Conservation (phyloP, 2,113 vertebrate genomes). For the Alouatta palliata region DNA sequence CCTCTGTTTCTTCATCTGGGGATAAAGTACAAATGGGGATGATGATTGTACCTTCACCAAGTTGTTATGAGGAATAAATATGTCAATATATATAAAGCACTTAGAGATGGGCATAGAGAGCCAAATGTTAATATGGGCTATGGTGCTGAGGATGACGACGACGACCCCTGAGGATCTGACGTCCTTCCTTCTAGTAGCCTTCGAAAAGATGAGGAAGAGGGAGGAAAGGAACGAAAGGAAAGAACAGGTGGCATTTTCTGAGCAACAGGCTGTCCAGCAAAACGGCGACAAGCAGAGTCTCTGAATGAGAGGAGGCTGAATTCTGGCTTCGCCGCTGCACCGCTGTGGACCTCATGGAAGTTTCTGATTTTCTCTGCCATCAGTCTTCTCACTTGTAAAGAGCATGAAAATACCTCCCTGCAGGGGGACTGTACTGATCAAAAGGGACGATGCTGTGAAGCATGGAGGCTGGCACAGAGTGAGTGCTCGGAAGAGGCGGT, state of each 20-base stretch:
- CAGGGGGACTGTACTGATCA: neutral
- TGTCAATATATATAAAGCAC: fast-evolving
- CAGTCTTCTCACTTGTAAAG: neutral
- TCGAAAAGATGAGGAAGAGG: neutral
- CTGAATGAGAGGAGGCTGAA: neutral
- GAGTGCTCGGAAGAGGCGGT: neutral
- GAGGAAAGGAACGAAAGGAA: neutral
- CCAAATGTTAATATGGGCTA: fast-evolving
- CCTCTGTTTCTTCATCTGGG: neutral
- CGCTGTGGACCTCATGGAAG: neutral
- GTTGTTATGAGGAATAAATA: neutral
- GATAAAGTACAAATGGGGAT: neutral
- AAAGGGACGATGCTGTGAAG: neutral
- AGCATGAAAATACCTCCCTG: neutral
- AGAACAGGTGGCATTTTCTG: neutral
- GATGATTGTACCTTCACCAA: neutral
- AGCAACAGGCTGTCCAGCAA: neutral
- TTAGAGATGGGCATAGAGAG: neutral
- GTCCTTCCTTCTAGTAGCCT: neutral
- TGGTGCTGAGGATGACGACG: no score
- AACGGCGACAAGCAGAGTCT: neutral
- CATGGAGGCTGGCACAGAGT: no score
- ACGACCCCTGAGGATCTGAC: neutral
- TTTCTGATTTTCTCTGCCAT: no score
- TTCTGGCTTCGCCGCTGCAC: fast-evolving